phyloP scores from a whole-genome alignment of 2,113 vertebrate species.

The Gobiocypris rarus region DNA sequence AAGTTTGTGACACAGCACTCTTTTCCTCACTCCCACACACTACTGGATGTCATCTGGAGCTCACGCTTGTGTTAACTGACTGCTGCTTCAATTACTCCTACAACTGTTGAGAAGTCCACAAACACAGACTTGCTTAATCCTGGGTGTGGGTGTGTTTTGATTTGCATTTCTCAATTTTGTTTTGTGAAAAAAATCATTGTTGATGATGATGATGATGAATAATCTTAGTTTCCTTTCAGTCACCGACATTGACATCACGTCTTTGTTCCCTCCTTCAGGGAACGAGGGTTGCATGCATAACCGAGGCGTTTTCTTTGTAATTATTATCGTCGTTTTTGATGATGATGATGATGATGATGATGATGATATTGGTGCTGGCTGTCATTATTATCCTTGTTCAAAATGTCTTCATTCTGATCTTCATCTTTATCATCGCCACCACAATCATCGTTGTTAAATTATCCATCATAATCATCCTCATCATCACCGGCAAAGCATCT shows the following conservation, averaged over 20 bases:
- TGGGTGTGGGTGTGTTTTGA: not conserved
- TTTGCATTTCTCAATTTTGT: not conserved
- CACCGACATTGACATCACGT: too few relatives aligned
- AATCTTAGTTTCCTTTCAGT: too few relatives aligned
- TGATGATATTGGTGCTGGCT: too few relatives aligned
- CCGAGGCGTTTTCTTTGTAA: too few relatives aligned
- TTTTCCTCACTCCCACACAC: not conserved
- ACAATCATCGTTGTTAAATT: not conserved
- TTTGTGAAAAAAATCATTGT: not conserved
- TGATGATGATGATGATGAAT: too few relatives aligned
- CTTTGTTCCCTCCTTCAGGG: too few relatives aligned
- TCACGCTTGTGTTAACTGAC: not conserved
- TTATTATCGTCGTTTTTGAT: not conserved
- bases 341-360: too few relatives aligned
- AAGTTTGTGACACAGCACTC: constrained; percentile 3
- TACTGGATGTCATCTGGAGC: not conserved
- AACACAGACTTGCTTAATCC: not conserved
- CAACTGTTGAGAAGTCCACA: not conserved
- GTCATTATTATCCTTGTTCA: too few relatives aligned
- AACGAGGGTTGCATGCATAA: too few relatives aligned
- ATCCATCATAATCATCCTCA: not conserved
- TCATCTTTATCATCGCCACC: not conserved
- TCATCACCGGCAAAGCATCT: not conserved
- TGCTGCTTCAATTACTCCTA: constrained; percentile 12
- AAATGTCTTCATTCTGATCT: not conserved